Evolutionary conservation across 2,797 vertebrate genomes (phyloP).

Genomic region (Phrynocephalus forsythii): DNA sequence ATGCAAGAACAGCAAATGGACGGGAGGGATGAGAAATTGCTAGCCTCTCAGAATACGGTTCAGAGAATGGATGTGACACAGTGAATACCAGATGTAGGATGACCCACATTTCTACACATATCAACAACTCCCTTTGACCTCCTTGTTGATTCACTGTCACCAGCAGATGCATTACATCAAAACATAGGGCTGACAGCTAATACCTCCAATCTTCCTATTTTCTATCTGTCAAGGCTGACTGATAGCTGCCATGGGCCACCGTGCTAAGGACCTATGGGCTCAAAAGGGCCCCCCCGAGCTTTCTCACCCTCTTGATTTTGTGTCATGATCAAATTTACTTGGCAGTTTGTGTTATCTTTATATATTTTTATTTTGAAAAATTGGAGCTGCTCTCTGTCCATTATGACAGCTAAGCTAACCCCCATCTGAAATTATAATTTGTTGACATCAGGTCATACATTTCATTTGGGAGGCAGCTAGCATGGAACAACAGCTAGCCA

Average conservation of each 20-base stretch:
- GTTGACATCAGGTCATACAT: background rate
- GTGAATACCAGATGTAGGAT: background rate
- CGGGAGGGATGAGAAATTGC: background rate
- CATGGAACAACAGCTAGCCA: too few species aligned
- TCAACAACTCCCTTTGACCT: background rate
- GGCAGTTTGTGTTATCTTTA: too few species aligned
- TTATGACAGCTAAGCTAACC: background rate
- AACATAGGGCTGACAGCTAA: background rate
- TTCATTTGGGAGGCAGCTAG: background rate
- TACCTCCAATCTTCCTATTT: background rate
- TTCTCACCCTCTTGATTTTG: too few species aligned
- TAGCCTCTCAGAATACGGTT: background rate
- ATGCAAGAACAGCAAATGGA: background rate
- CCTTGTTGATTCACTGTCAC: background rate
- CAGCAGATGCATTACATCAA: background rate
- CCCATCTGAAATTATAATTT: background rate
- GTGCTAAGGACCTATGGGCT: too few species aligned
- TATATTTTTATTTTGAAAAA: too few species aligned
- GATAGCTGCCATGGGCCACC: background rate
- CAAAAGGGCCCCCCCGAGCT: background rate
- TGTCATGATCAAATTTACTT: too few species aligned
- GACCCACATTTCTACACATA: background rate
- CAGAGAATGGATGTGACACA: slow-evolving; percentile 3
- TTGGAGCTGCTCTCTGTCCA: background rate
- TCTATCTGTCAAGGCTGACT: background rate